Base-by-base conservation (phyloP, 2,888 invertebrate species). In the Hololepta plana region DNA sequence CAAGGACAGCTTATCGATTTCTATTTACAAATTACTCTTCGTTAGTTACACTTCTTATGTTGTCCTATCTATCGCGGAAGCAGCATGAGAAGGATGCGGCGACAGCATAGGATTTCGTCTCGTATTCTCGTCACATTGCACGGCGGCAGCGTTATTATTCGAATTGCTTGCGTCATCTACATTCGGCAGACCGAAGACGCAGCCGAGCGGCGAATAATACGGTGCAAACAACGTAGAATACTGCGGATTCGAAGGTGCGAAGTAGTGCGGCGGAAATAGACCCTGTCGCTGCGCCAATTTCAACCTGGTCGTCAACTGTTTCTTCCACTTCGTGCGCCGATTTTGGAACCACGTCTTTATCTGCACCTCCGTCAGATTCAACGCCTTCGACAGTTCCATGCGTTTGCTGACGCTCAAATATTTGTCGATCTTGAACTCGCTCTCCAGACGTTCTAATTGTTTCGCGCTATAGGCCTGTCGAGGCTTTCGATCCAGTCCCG, bases 341-440 rank as follows among this genome's bases (percentile, higher is more conserved):
- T 93, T 90, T 54, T 90, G 88, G 49, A 91, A 91, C 91, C 91
- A 91, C 0, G 91, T 91, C 51, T 93, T 93, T 38, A 93, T 90
- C 57, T 93, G 91, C 0, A 90, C 90, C 57, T 93, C 91, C 1
- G 90, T 90, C 22, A 93, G 61, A 37, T 72, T 79, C 15, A 95
- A 54, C 0, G 76, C 74, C 51, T 87, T 84, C 1, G 91, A 90
- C 3, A 95, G 60, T 42, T 93, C 90, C 75, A 90, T 79, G 27
- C 95, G 62, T 51, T 93, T 95, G 44, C 82, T 87, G 1, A 95
- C 93, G 53, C 90, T 91, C 28, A 95, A 62, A 52, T 95, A 95
- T 52, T 95, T 93, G 60, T 95, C 93, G 27, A 79, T 63, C 62
- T 90, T 90, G 54, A 95, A 95, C 57, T 95, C 95, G 4, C 75